A percentile compares a stretch with the other conserved stretches of the same genome.
Evolutionary conservation across 2,888 invertebrate species (phyloP).

Genomic region (Quadriops clusia): DNA sequence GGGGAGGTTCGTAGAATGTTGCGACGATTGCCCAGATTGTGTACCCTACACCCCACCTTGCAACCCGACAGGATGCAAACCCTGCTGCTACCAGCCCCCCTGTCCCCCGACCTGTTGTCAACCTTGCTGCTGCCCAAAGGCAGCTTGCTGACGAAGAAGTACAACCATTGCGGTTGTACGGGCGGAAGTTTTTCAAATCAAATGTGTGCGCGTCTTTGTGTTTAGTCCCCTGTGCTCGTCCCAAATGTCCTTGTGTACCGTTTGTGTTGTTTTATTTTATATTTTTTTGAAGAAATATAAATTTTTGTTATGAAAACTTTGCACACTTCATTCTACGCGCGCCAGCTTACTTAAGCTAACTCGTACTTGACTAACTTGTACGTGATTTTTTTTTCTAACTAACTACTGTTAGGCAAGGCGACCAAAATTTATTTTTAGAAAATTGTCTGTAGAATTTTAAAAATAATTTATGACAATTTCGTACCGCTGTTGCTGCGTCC

Average conservation of each 20-base stretch:
- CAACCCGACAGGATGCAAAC: no score
- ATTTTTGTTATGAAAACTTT: neutral
- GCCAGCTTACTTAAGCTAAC: no score
- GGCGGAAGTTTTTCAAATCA: conserved; percentile 4
- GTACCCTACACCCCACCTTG: no score
- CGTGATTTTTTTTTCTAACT: no score
- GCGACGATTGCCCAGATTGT: conserved; percentile 43
- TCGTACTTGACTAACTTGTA: no score
- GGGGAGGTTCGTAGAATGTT: conserved; percentile 45
- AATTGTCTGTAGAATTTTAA: no score
- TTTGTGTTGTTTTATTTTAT: conserved; percentile 6
- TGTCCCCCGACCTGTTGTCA: conserved; percentile 27
- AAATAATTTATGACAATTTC: no score
- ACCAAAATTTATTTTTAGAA: no score
- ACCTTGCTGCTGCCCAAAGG: conserved; percentile 33
- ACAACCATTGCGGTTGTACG: conserved; percentile 3
- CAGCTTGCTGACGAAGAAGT: conserved; percentile 25
- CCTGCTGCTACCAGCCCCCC: no score
- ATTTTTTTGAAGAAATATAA: conserved; percentile 1
- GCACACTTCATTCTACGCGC: neutral
- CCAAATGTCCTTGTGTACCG: conserved; percentile 1
- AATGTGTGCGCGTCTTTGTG: no score
- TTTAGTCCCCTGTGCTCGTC: conserved; percentile 5
- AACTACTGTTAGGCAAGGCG: no score
- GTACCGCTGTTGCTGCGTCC: no score